Base-by-base conservation (phyloP, 1,140 invertebrate species). In the Aphis craccivora region DNA sequence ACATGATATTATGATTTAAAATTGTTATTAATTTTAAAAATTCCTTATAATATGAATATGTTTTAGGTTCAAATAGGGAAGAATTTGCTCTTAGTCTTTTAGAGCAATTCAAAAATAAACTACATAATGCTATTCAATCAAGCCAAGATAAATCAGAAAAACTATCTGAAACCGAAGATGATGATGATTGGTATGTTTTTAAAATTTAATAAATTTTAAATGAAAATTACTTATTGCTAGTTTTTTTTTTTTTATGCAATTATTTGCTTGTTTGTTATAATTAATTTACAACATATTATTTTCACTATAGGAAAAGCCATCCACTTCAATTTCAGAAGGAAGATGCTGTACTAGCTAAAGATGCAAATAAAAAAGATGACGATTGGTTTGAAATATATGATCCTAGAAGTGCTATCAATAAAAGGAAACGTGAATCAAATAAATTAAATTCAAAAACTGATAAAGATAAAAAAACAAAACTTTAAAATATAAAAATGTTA, bases 361-460 rank as follows among this genome's bases (percentile, higher is more conserved):
- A 99, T 96, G 99, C 99, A 0, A 99, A 98, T 94, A 98, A 97
- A 9, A 98, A 98, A 95, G 96, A 97, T 93, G 97, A 98, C 94
- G 98, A 99, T 95, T 99, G 99, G 98, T 99, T 99, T 95, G 98
- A 99, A 95, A 98, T 99, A 93, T 97, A 97, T 95, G 99, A 99
- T 96, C 99, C 99, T 0, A 96, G 99, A 94, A 99, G 99, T 96
- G 98, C 98, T 0, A 95, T 99, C 1, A 99, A 98, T 94, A 98
- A 99, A 96, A 96, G 99, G 91, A 97, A 98, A 95, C 96, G 99
- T 94, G 98, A 97, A 94, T 93, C 94, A 6, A 94, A 94, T 90
- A 95, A 95, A 94, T 60, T 93, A 84, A 55, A 98, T 84, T 86
- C 23, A 40, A 93, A 93, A 93, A 40, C 22, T 86, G 81, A 86